Conservation (phyloP, 1,140 invertebrate species). For the Heliconius melpomene region DNA sequence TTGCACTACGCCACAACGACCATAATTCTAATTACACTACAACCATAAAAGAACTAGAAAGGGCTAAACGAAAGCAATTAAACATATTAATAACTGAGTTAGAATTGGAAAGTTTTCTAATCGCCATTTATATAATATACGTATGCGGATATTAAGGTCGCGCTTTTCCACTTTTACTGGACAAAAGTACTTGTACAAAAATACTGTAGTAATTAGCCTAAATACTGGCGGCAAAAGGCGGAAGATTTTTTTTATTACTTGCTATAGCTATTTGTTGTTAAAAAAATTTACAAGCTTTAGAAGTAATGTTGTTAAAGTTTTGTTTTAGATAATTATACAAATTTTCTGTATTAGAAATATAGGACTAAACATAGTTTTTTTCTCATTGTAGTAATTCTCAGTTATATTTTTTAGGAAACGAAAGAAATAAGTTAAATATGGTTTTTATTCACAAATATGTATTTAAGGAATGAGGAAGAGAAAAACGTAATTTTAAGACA, state of each 20-base stretch:
- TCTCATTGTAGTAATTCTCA: too few species aligned
- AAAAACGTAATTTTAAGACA: too few species aligned
- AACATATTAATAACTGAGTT: slow-evolving; percentile 7
- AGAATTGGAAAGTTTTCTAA: slow-evolving; percentile 19
- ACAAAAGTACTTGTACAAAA: slow-evolving; percentile 3
- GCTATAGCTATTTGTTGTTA: slow-evolving; percentile 23
- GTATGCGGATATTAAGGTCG: background rate
- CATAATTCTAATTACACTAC: background rate
- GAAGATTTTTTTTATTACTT: slow-evolving; percentile 30
- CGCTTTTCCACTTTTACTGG: slow-evolving; percentile 16
- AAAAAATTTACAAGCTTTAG: background rate
- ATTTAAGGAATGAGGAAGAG: too few species aligned
- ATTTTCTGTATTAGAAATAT: background rate
- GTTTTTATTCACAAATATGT: too few species aligned
- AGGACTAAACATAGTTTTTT: too few species aligned
- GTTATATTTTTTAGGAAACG: too few species aligned
- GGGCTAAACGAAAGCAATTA: slow-evolving; percentile 6
- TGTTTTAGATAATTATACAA: background rate
- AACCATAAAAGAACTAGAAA: slow-evolving; percentile 1
- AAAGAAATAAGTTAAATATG: too few species aligned
- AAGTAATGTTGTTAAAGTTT: background rate
- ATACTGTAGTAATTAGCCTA: slow-evolving; percentile 30
- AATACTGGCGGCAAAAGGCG: slow-evolving; percentile 26
- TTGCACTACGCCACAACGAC: too few species aligned
- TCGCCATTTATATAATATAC: slow-evolving; percentile 15